phyloP scores from a whole-genome alignment of 2,888 invertebrate genomes.

The Cephonodes hylas region DNA sequence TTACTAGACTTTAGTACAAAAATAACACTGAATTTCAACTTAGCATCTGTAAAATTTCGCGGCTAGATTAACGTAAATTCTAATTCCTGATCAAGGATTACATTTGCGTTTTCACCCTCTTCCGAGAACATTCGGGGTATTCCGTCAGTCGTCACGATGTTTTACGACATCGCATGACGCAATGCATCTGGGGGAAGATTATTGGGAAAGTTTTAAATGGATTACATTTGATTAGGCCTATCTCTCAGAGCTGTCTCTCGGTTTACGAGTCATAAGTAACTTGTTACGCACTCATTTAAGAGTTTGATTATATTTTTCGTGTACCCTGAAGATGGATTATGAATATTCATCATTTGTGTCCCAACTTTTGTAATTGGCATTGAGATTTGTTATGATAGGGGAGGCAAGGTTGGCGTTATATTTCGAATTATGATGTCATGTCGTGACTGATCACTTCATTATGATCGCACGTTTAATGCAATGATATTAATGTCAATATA shows the following conservation, averaged over 20 bases:
- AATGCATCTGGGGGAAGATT: slow-evolving; percentile 64
- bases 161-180: slow-evolving; percentile 35
- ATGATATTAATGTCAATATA: no score
- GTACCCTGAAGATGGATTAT: slow-evolving; percentile 14
- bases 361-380: slow-evolving; percentile 9
- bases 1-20: no score
- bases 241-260: slow-evolving; percentile 26
- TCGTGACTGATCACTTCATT: not conserved
- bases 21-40: no score
- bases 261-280: slow-evolving; percentile 58
- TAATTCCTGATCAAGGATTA: not conserved
- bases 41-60: not conserved
- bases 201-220: slow-evolving; percentile 80
- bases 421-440: no score
- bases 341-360: slow-evolving; percentile 14
- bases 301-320: slow-evolving; percentile 40
- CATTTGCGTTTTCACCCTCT: not conserved
- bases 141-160: slow-evolving; percentile 19
- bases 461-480: no score
- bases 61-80: not conserved
- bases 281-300: slow-evolving; percentile 49
- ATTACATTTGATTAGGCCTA: slow-evolving; percentile 66
- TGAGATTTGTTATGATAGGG: not conserved
- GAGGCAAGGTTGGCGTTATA: no score
- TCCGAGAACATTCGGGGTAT: not conserved